phyloP scores from a whole-genome alignment of 2,113 vertebrate genomes.

The Xiphorhynchus elegans region DNA sequence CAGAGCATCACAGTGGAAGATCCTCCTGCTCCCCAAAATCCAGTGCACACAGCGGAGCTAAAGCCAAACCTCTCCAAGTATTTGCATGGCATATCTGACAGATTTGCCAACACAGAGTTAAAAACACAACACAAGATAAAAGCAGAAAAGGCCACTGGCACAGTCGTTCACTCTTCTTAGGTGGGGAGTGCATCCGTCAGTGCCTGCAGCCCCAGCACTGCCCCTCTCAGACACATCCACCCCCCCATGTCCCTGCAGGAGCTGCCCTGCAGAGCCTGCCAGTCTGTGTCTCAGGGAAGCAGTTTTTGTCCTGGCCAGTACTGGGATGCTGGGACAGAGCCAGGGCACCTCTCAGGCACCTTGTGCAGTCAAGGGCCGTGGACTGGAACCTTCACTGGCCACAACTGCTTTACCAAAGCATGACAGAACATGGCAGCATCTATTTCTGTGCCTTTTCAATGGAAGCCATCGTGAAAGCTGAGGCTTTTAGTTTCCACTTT shows the following conservation, averaged over 20 bases:
- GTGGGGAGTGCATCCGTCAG: too few species aligned
- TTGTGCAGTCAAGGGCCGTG: background rate
- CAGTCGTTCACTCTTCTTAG: too few species aligned
- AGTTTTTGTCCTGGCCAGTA: too few species aligned
- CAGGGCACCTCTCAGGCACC: too few species aligned
- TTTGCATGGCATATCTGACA: background rate
- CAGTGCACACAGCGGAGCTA: background rate
- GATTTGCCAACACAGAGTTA: background rate
- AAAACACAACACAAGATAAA: background rate
- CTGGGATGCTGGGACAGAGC: too few species aligned
- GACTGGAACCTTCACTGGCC: background rate
- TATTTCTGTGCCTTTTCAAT: background rate
- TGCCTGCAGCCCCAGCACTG: too few species aligned
- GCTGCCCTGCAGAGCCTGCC: too few species aligned
- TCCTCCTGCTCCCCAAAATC: background rate
- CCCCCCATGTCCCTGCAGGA: too few species aligned
- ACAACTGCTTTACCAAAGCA: background rate
- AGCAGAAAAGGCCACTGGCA: background rate
- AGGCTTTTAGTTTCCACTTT: slow-evolving; percentile 36
- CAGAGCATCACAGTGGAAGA: background rate
- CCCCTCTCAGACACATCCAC: too few species aligned
- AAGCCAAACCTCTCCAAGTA: background rate
- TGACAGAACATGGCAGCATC: background rate
- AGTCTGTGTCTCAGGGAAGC: too few species aligned
- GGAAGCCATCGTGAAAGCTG: background rate